Evolutionary conservation across 2,888 invertebrate genomes (phyloP).

Genomic region (Gryllus longicercus): DNA sequence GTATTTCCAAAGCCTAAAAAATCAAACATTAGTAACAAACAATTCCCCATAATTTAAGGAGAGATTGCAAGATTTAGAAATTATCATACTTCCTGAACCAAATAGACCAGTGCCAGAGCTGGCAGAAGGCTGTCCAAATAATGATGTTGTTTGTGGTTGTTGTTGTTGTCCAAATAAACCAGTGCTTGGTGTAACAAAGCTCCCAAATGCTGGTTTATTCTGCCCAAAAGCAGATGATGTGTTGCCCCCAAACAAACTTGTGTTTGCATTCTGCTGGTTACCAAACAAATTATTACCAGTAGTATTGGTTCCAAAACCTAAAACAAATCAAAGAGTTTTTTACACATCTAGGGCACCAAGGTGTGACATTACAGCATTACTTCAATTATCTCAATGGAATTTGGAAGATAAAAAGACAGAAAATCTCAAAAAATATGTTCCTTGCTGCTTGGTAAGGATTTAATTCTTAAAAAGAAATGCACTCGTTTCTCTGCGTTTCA

Average conservation of each 20-base stretch:
- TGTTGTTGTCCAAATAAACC: slow-evolving; percentile 60
- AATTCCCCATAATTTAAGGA: neutral
- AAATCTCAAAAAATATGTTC: too few species aligned
- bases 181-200: slow-evolving; percentile 47
- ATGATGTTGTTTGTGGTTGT: slow-evolving; percentile 45
- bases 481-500: too few species aligned
- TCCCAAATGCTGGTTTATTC: slow-evolving; percentile 58
- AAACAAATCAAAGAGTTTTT: neutral
- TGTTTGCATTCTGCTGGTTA: slow-evolving; percentile 31
- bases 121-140: slow-evolving; percentile 52
- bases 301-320: slow-evolving; percentile 35
- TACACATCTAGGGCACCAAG: too few species aligned
- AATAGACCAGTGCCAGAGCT: slow-evolving; percentile 50
- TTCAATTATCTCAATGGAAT: too few species aligned
- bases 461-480: too few species aligned
- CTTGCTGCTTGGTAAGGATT: too few species aligned
- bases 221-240: slow-evolving; percentile 62
- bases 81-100: slow-evolving; percentile 37
- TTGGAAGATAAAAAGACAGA: too few species aligned
- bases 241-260: slow-evolving; percentile 36
- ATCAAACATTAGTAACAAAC: neutral
- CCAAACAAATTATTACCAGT: slow-evolving; percentile 37
- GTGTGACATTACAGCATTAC: too few species aligned
- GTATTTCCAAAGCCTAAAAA: slow-evolving; percentile 42
- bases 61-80: slow-evolving; percentile 22